phyloP scores from a whole-genome alignment of 2,797 vertebrate genomes.

The Cottoperca gobio region DNA sequence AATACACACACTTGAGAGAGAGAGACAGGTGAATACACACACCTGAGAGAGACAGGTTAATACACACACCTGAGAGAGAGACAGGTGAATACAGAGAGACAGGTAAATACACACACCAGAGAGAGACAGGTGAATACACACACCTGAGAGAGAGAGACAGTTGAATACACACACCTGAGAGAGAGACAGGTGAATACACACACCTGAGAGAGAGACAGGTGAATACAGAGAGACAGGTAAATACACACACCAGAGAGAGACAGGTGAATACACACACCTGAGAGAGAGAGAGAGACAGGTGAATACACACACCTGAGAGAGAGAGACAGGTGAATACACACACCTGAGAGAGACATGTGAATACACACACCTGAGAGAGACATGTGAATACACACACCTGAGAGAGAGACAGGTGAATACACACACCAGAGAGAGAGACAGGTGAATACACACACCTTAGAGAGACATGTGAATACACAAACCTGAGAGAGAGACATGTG shows the following conservation, averaged over 20 bases:
- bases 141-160: neutral
- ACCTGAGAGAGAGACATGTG: neutral
- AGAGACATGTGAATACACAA: neutral
- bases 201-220: neutral
- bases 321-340: too few relatives aligned
- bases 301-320: neutral
- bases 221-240: constrained; percentile 20
- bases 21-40: neutral
- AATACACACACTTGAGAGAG: neutral
- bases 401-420: neutral
- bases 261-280: neutral
- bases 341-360: neutral
- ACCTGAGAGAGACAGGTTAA: neutral
- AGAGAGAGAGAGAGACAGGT: neutral
- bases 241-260: neutral
- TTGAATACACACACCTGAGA: too few relatives aligned
- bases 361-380: neutral
- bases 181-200: too few relatives aligned
- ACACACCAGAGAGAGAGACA: too few relatives aligned
- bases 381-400: too few relatives aligned
- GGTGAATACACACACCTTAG: neutral
- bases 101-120: too few relatives aligned
- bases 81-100: too few relatives aligned
- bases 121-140: constrained; percentile 4
- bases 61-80: too few relatives aligned